Base-by-base conservation (phyloP, 1,140 invertebrate genomes). In the Rhyzopertha dominica region DNA sequence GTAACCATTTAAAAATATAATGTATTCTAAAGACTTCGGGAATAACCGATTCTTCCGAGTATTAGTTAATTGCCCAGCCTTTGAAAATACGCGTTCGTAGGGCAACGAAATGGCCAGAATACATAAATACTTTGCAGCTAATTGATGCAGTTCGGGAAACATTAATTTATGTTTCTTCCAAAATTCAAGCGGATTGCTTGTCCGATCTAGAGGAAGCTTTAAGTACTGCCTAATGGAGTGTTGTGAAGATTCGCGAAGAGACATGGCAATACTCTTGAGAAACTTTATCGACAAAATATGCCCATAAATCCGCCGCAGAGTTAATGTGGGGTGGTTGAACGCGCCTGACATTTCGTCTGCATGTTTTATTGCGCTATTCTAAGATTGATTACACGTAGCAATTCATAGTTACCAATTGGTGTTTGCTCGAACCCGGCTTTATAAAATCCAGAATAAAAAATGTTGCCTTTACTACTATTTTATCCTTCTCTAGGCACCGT, bases 371-470 rank as follows among this genome's bases (percentile, higher is more conserved):
- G 4, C 31, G 18, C 29, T 41, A 13, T 40, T 20, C 23, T 34
- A 2, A 29, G 17, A n/a, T n/a, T 26, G 26, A 43, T 19, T 12
- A 54, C 32, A 12, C 24, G 10, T 24, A 5, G 35, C 9, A 58
- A 25, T 51, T 62, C 56, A 19, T 62, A 32, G 44, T 23, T 34
- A 64, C 30, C 31, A 18, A 59, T 41, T 51, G 45, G 43, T 61
- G 47, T 18, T 14, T 40, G 14, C n/a, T 54, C 54, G 55, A 62
- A 62, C 18, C 43, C 55, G 43, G 37, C 23, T 48, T 60, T 58
- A 43, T 62, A 61, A 43, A 56, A 63, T 19, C 60, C 44, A 10
- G 62, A 56, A 43, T 63, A 58, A 63, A 18, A 39, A 62, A 57
- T 10, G 60, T 61, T 20, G 53, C 47, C 41, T 56, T 60, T 25